A percentile compares a stretch with the other conserved stretches of the same genome.
Evolutionary conservation across 2,888 invertebrate species (phyloP).

Genomic region (Temnothorax rugatulus): DNA sequence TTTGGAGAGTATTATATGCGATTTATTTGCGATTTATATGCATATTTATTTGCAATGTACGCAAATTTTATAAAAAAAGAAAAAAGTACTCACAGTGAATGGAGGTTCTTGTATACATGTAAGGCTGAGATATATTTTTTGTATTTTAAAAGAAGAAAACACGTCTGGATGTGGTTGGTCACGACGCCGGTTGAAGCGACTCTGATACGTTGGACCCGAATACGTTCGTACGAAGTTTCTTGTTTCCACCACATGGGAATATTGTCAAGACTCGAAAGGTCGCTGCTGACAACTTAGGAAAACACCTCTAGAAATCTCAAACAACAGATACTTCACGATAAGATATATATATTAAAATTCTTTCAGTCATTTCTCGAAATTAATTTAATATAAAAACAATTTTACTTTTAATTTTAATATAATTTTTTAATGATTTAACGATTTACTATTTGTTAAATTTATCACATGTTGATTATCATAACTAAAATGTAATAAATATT

Average conservation of each 20-base stretch:
- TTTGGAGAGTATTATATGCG: background rate
- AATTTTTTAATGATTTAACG: no score
- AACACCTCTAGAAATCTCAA: slow-evolving; percentile 26
- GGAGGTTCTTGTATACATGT: background rate
- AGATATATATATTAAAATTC: background rate
- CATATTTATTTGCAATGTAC: no score
- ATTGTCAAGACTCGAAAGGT: slow-evolving; percentile 63
- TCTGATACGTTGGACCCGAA: slow-evolving; percentile 39
- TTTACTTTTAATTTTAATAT: no score
- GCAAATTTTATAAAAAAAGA: background rate
- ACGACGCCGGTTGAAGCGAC: slow-evolving; percentile 11
- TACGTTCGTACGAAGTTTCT: slow-evolving; percentile 16
- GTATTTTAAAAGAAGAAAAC: background rate
- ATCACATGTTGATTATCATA: no score
- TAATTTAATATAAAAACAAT: no score
- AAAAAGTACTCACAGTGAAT: slow-evolving; percentile 2
- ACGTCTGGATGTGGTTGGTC: background rate
- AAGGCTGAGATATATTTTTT: background rate
- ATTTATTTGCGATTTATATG: no score
- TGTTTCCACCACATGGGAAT: slow-evolving; percentile 57
- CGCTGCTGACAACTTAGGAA: background rate
- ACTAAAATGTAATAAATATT: no score
- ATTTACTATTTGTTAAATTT: no score
- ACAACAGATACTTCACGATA: background rate
- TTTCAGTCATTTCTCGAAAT: background rate